Evolutionary conservation across 2,888 invertebrate species (phyloP), one percentile per base, ranked within the genome.

Genomic region (Philopedon plagiatum): DNA sequence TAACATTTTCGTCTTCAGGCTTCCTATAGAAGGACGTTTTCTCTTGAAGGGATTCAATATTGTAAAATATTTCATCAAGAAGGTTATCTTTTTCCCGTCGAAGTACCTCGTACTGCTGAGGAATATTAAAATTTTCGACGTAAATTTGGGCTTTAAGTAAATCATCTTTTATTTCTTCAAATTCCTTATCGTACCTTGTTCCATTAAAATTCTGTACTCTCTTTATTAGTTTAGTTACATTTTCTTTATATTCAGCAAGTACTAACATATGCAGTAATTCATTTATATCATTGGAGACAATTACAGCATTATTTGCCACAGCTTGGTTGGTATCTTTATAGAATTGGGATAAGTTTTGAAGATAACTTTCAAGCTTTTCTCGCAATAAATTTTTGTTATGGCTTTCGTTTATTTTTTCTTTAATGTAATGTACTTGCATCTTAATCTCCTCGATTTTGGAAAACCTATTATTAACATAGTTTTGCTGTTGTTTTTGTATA

Each of bases 401-500:
- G 34, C 65, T 73, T 8, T 76, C 72, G 8, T 71, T 57, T 0
- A 78, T 60, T 66, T 78, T 78, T 62, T 78, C 78, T 60, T 75
- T 78, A 13, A 78, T 76, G 32, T 78, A 77, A 54, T 77, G 54
- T 8, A 78, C 78, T 64, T 78, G 77, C 44, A 73, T 66, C 63
- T 76, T 77, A 5, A 78, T 75, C 63, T 78, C 76, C 51, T 78
- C 76, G 18, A 78, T 75, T 67, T 72, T 71, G 1, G 78, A 77
- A 56, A 78, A 78, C 1, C 74, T 49, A 29, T 66, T 64, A 7
- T 71, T 69, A 5, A 61, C 51, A 8, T 63, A 11, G 8, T 23
- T 46, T 18, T 69, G 57, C 3, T 60, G 37, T n/a, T 68, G 57
- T 13, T 66, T 65, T 32, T 64, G 46, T 11, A 64, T 64, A 29